Conservation (phyloP, 1,140 invertebrate species). For the Drosophila seguyi region DNA sequence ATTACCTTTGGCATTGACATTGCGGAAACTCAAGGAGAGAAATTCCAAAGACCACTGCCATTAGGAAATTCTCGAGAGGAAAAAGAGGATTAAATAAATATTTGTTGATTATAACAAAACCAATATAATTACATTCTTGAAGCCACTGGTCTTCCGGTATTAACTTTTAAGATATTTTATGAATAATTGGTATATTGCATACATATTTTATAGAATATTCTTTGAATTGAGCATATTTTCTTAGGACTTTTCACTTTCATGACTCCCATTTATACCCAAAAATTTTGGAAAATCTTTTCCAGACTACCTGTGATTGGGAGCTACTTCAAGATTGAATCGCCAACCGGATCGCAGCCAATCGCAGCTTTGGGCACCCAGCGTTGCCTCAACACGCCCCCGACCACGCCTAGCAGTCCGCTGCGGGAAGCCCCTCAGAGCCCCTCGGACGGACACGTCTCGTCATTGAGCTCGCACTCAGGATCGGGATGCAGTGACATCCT, state of each 20-base stretch:
- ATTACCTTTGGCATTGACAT: slow-evolving; percentile 73
- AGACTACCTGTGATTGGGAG: slow-evolving; percentile 53
- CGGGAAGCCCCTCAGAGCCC: slow-evolving; percentile 78
- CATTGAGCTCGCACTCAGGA: slow-evolving; percentile 78
- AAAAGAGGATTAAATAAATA: neutral
- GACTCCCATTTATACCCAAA: neutral
- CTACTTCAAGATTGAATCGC: slow-evolving; percentile 62
- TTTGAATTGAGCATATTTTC: no score
- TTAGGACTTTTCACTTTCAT: neutral
- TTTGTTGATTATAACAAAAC: neutral
- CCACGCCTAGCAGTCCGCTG: slow-evolving; percentile 76
- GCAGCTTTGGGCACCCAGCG: slow-evolving; percentile 59
- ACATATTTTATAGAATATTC: no score
- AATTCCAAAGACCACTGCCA: neutral
- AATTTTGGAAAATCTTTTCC: neutral
- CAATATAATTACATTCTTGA: neutral
- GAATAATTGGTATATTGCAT: neutral
- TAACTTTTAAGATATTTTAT: neutral
- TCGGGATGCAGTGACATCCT: slow-evolving; percentile 76
- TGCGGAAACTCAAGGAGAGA: slow-evolving; percentile 16
- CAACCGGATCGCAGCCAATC: slow-evolving; percentile 41
- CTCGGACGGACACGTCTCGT: slow-evolving; percentile 76
- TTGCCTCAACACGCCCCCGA: slow-evolving; percentile 79
- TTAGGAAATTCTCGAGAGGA: neutral
- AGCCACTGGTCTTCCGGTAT: no score